phyloP scores from a whole-genome alignment of 2,113 vertebrate genomes.

The Okapia johnstoni region DNA sequence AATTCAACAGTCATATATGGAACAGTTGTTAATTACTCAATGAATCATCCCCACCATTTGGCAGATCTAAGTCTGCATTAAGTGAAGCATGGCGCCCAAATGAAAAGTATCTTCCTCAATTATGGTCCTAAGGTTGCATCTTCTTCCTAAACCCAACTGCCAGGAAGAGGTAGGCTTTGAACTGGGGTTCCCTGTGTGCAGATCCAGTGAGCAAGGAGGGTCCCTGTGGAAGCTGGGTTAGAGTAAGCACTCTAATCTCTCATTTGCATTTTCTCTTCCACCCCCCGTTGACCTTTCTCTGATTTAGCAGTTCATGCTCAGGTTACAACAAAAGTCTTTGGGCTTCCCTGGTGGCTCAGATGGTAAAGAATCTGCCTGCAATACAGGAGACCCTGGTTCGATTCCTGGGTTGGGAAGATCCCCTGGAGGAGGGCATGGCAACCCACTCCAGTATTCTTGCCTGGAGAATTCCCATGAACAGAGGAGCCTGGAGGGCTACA shows the following conservation, averaged over 20 bases:
- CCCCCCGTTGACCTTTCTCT: not conserved
- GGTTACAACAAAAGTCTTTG: not conserved
- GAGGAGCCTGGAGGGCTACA: not conserved
- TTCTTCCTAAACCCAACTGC: not conserved
- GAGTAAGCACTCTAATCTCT: not conserved
- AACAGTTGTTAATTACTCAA: not conserved
- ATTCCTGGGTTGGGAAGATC: not conserved
- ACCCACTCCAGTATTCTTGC: not conserved
- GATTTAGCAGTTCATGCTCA: not conserved
- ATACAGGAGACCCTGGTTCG: not conserved
- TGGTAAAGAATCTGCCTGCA: rapidly evolving
- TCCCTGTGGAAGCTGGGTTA: not conserved
- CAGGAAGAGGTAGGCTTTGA: not conserved
- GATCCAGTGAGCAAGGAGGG: not conserved
- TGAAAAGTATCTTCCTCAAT: not conserved
- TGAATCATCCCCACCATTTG: not conserved
- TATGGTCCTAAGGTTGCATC: not conserved
- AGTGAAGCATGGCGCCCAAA: not conserved
- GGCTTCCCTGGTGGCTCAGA: not conserved
- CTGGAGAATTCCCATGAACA: not conserved
- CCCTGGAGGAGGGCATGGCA: not conserved
- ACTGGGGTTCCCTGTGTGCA: not conserved
- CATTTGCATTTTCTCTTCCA: not conserved
- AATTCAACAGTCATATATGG: not conserved
- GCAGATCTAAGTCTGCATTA: not conserved